Base-by-base conservation (phyloP, 1,140 invertebrate species). In the Drosophila virilis region DNA sequence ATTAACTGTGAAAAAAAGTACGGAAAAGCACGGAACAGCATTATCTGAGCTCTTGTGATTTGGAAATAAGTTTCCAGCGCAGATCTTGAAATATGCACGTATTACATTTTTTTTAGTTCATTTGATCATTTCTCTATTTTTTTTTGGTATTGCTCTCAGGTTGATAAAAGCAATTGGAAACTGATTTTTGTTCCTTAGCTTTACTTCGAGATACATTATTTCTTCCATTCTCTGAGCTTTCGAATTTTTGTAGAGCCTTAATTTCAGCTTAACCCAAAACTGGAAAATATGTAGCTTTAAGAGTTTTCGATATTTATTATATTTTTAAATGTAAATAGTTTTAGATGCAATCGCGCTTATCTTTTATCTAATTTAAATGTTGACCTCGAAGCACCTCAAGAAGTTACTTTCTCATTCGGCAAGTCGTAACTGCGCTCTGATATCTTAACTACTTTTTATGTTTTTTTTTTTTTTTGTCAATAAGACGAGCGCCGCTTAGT, bases 361-460 rank as follows among this genome's bases (percentile, higher is more conserved):
- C 45, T 50, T n/a, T 32, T 32, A 50, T 50, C 48, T 50, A 17
- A 17, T 8, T 37, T 6, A 37, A n/a, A 37, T 17, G 37, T 54
- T 38, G 13, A 37, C 2, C 15, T 22, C 37, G 17, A 42, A 33
- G 13, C 12, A 50, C 1, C 48, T 28, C 12, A 60, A 46, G 13
- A 46, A 33, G 50, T 55, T 43, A 37, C 51, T 66, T 66, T 54
- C 33, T n/a, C 48, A 46, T 45, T 45, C 32, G 45, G 35, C 28
- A 37, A 35, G 13, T 55, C 15, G 15, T 40, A 61, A 50, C 59
- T 28, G 6, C 15, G 12, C 33, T 13, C 8, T 35, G 50, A 54
- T 65, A 65, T 54, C 50, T 45, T 33, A 54, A 54, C 38, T 65
- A 35, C 22, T 38, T 8, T n/a, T n/a, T n/a, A n/a, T n/a, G n/a